phyloP scores from a whole-genome alignment of 2,113 vertebrate species.

The Nothoprocta pentlandii region DNA sequence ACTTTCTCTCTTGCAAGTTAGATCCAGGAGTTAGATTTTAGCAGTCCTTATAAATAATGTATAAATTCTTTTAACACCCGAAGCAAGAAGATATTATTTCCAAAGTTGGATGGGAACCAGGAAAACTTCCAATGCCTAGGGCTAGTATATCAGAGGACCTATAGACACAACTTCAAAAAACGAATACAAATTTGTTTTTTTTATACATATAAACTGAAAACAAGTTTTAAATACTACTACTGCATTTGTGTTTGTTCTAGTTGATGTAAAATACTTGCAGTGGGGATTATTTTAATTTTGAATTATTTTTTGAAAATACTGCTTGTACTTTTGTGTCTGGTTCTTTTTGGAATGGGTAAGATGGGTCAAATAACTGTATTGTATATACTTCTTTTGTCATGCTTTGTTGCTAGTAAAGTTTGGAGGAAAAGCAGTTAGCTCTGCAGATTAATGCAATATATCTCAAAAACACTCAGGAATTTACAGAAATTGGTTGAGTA shows the following conservation, averaged over 20 bases:
- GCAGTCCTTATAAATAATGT: conserved; percentile 72
- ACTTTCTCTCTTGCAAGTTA: conserved; percentile 58
- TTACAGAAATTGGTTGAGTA: not conserved
- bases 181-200: not conserved
- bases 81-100: conserved; percentile 74
- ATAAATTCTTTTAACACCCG: conserved; percentile 70
- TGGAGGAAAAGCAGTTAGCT: not conserved
- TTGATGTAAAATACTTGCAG: not conserved
- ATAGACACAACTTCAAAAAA: conserved; percentile 46
- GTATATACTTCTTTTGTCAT: not conserved
- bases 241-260: not conserved
- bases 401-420: not conserved
- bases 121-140: conserved; percentile 69
- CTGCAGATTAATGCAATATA: not conserved
- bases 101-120: conserved; percentile 70
- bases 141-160: conserved; percentile 55
- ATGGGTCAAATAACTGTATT: not conserved
- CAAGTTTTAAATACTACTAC: not conserved
- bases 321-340: not conserved
- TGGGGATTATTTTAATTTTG: not conserved
- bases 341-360: not conserved
- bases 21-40: conserved; percentile 74
- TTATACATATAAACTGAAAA: not conserved
- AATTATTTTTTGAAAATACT: not conserved
- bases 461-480: not conserved